Base-by-base conservation (phyloP, 1,140 invertebrate genomes). In the Zaprionus vittiger region DNA sequence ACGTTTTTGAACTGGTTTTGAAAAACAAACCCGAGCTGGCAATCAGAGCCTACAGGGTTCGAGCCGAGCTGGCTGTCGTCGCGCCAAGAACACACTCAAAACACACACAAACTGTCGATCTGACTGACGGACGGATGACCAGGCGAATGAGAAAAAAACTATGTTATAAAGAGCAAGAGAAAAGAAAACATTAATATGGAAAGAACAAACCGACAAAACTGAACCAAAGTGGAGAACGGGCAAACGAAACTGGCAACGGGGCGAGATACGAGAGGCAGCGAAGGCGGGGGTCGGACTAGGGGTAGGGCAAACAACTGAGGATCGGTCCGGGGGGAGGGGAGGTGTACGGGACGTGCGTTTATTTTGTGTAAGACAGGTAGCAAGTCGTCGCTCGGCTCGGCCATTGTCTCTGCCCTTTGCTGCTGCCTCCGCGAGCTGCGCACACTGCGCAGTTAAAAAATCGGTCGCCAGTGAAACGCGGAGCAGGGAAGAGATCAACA, bases 321-420 rank as follows among this genome's bases (percentile, higher is more conserved):
- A 31, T 31, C 28, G 2, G 31, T 34, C 6, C 28, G 31, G 37
- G 15, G 14, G n/a, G 37, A 38, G 63, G 28, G 20, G 2, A 34
- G 63, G 44, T 31, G 55, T 60, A 73, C 64, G 70, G 44, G 57
- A 82, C 77, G 83, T 86, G 83, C 84, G 78, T 87, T 87, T 87
- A 87, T 87, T 89, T 87, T 87, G 84, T 87, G 84, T 87, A 87
- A 87, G 84, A 87, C 84, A 87, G 84, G 84, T 87, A 87, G 84
- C 84, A 60, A 83, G 80, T 81, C 74, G 77, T 68, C 66, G 65
- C 62, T 82, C 62, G 72, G 63, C 66, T 77, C 62, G 59, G 69
- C 81, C 80, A 81, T 83, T 83, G 80, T 84, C 73, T 74, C 62
- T 34, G 52, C 20, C 41, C 24, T 17, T 26, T 1, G 24, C 47